These are phyloP conservation scores for Globicephala melas DNA, from an alignment of 2,113 vertebrate genomes.

Conservation along the genomic window DNA sequence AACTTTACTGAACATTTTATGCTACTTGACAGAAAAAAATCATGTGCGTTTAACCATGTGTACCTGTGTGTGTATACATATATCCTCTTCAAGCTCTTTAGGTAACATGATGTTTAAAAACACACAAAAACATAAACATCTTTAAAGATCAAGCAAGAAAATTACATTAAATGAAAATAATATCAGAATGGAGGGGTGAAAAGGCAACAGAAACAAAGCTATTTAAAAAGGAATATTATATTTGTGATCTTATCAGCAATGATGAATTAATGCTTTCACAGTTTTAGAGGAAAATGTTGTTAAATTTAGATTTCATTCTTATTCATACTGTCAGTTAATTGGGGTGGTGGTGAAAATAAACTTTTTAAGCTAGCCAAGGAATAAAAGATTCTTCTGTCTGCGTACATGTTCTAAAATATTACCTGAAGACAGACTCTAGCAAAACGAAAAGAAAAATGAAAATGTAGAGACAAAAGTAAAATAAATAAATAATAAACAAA, in stretches of 20 bases:
- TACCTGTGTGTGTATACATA: background rate
- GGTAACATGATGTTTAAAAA: background rate
- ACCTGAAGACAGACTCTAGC: background rate
- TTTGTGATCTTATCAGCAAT: background rate
- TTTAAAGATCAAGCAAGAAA: background rate
- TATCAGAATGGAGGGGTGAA: background rate
- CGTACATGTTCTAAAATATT: background rate
- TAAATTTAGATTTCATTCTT: background rate
- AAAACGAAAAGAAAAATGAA: slow-evolving; percentile 10
- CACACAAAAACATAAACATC: background rate
- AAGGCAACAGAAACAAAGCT: background rate
- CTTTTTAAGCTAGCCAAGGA: background rate
- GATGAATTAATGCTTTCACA: background rate
- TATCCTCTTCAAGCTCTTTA: background rate
- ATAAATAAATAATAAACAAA: background rate
- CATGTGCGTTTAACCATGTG: background rate
- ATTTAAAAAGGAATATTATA: background rate
- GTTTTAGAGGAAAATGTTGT: background rate
- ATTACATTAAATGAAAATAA: background rate
- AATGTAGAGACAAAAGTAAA: background rate
- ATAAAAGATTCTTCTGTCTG: background rate
- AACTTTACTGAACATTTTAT: background rate
- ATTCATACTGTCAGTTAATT: background rate
- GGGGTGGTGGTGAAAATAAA: background rate
- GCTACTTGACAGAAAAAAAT: background rate